Evolutionary conservation across 2,113 vertebrate genomes (phyloP), one percentile per base, ranked within the genome.

Genomic region (Antigone vipio): DNA sequence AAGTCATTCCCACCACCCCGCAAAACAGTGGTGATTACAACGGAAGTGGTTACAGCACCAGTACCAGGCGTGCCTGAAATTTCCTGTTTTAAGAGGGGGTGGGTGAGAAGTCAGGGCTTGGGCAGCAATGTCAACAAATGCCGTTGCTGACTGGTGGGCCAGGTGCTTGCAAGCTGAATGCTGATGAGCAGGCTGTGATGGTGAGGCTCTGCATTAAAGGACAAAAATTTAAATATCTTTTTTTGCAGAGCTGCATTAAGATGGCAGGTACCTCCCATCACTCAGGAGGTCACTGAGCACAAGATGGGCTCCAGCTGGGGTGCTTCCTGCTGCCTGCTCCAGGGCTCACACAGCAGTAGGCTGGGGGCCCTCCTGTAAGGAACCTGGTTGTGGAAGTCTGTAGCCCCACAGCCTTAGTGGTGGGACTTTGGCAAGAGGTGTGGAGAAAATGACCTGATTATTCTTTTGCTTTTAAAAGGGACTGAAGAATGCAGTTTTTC

Each of bases 61-160:
- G 32, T 29, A 27, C 10, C 4, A 40, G 40, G 19, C 14, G 50
- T 73, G 59, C 7, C 24, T 78, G 53, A 74, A 73, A 47, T 15
- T 34, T 73, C 21, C 14, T 24, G 10, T 74, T 74, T 49, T 84
- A 67, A 82, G 8, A 68, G 18, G 3, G 4, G 0, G 3, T 20
- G 26, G 13, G 5, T 66, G 32, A 79, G 50, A 83, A 79, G 5
- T 62, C 45, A 30, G 40, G 19, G 19, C 29, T 66, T 32, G 22
- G 58, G 6, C 22, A 56, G 26, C 34, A n/a, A 4, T n/a, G 29
- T 19, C 35, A 49, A 22, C 15, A 49, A 53, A 44, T 35, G 27
- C 20, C 0, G 0, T 21, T 85, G 21, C 26, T 26, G 16, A 13
- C 22, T 5, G 8, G 24, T 60, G 29, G 52, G 19, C 27, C 9